Evolutionary conservation across 2,797 vertebrate species (phyloP), one percentile per base, ranked within the genome.

Genomic region (Spinus olivaceus): DNA sequence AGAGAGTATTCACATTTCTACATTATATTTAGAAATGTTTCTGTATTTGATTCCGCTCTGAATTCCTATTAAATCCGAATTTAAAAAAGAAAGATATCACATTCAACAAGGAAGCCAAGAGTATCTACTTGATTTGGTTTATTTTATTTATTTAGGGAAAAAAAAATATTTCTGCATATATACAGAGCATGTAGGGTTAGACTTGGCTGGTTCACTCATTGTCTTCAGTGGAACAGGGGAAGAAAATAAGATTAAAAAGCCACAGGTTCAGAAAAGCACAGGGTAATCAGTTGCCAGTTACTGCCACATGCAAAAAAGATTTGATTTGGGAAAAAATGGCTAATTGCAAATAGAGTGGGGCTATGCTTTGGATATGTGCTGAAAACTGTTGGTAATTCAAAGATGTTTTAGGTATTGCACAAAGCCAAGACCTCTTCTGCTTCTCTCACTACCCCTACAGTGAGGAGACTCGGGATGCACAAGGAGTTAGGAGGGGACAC

Each of bases 241-340:
- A 37, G 30, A 73, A 64, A 64, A 72, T 27, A 20, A 64, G 8
- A 46, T 22, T 2, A 54, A 59, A 78, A 27, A 1, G 5, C 14
- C 2, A 2, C 27, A 4, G 2, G 10, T 30, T 20, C 67, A 37
- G 59, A 25, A 22, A 72, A 24, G 7, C 21, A 59, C 8, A 49
- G 19, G 15, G 4, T 24, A 14, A 49, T 67, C 0, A 0, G 33
- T 84, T 57, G 37, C 4, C 23, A 18, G 7, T 73, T 77, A 15
- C 12, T 57, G 22, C 35, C 14, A 27, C 25, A 10, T 19, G 9
- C 32, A 32, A 42, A 57, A 30, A 30, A 30, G 4, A 9, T 14
- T 73, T 25, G 5, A 42, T 41, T 21, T 49, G 5, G 22, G 27
- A n/a, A n/a, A n/a, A n/a, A n/a, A n/a, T n/a, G n/a, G 4, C 0